Evolutionary conservation across 2,113 vertebrate genomes (phyloP).

Genomic region (Neodontobutis hainanensis): DNA sequence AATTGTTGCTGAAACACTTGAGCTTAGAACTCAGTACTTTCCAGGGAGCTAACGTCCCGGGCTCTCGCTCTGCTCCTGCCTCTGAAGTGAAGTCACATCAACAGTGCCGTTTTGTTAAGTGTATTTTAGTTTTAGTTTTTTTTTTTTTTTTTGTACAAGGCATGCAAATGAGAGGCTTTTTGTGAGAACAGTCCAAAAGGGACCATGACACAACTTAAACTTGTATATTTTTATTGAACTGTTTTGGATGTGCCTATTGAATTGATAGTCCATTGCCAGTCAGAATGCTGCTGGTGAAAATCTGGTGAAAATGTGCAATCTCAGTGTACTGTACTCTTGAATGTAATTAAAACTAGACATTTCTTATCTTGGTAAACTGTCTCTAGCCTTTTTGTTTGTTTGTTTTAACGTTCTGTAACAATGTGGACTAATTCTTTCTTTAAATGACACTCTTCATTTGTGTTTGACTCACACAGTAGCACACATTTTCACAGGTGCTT

Average conservation of each 20-base stretch:
- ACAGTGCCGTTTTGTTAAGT: neutral
- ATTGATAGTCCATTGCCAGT: conserved; percentile 70
- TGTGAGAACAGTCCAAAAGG: conserved; percentile 34
- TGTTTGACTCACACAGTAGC: too few relatives aligned
- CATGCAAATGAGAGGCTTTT: conserved; percentile 67
- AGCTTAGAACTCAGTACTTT: too few relatives aligned
- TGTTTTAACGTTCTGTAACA: neutral
- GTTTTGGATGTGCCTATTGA: conserved; percentile 74
- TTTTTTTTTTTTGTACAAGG: conserved; percentile 60
- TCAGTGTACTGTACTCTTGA: conserved; percentile 80
- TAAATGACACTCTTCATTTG: too few relatives aligned
- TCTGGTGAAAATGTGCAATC: conserved; percentile 82
- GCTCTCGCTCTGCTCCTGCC: conserved; percentile 11
- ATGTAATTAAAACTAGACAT: conserved; percentile 78
- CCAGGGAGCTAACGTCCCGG: neutral
- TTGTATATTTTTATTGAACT: conserved; percentile 62
- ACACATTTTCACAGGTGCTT: too few relatives aligned
- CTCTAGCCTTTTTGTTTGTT: conserved; percentile 21
- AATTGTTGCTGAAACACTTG: too few relatives aligned
- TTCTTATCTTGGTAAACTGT: conserved; percentile 77
- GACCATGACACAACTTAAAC: conserved; percentile 39
- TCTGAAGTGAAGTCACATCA: conserved; percentile 14
- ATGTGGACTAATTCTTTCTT: too few relatives aligned
- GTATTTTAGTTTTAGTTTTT: conserved; percentile 25
- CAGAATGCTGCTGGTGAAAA: conserved; percentile 82